A percentile compares a stretch with the other conserved stretches of the same genome.
phyloP scores from a whole-genome alignment of 2,113 vertebrate species.

The Melanostigma gelatinosum region DNA sequence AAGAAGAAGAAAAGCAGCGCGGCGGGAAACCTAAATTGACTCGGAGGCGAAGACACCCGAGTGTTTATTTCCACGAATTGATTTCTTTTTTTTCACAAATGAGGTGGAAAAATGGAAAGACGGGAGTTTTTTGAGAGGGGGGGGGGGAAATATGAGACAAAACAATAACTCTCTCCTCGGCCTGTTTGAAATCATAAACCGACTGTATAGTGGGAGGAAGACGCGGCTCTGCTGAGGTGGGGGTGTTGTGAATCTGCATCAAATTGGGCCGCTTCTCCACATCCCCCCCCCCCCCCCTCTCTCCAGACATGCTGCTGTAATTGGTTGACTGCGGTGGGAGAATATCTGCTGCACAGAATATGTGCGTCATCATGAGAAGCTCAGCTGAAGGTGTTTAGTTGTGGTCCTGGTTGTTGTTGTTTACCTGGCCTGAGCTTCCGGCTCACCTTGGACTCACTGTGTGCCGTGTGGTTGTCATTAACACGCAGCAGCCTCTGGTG shows the following conservation, averaged over 20 bases:
- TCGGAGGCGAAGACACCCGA: conserved; percentile 45
- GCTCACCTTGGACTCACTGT: conserved; percentile 66
- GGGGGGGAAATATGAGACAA: conserved; percentile 72
- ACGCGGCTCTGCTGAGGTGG: background rate
- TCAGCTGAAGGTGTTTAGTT: conserved; percentile 53
- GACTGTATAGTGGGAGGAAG: conserved; percentile 33
- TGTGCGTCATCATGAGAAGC: conserved; percentile 58
- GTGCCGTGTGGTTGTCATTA: conserved; percentile 70
- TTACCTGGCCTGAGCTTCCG: conserved; percentile 56
- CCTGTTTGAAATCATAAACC: conserved; percentile 69
- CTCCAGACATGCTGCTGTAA: conserved; percentile 56
- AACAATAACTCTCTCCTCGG: conserved; percentile 73
- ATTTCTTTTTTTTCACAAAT: conserved; percentile 72
- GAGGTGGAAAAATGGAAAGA: conserved; percentile 77
- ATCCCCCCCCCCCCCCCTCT: conserved; percentile 23
- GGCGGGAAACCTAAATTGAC: conserved; percentile 59
- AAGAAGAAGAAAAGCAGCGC: conserved; percentile 12
- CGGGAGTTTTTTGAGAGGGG: conserved; percentile 35
- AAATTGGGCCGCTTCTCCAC: conserved; percentile 62
- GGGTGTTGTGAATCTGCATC: conserved; percentile 67
- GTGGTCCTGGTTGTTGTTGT: conserved; percentile 59
- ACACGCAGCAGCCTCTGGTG: conserved; percentile 71
- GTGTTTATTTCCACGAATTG: conserved; percentile 78
- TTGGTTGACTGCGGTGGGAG: conserved; percentile 62
- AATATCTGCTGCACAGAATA: conserved; percentile 57